A percentile compares a stretch with the other conserved stretches of the same genome.
These are phyloP conservation scores for Strigamia crassipes DNA, from an alignment of 2,888 invertebrate genomes.

Conservation along the genomic window DNA sequence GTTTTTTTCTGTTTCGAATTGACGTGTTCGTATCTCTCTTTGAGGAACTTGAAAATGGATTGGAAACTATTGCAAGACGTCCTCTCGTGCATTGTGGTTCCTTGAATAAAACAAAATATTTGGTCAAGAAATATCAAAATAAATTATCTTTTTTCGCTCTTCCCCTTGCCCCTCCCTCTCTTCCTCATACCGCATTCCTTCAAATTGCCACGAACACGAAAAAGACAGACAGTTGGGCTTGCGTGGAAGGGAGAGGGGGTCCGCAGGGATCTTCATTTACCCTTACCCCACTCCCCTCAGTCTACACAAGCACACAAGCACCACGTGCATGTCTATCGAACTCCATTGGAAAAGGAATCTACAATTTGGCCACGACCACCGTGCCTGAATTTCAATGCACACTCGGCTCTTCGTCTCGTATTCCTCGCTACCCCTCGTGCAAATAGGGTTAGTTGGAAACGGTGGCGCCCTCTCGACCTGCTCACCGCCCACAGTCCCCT, in stretches of 20 bases:
- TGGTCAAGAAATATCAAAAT: background rate
- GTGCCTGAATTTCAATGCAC: slow-evolving; percentile 43
- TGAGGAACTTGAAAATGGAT: slow-evolving; percentile 70
- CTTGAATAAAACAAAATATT: slow-evolving; percentile 21
- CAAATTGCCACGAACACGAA: background rate
- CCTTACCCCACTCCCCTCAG: background rate
- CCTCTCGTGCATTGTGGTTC: slow-evolving; percentile 68
- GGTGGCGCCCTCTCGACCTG: slow-evolving; percentile 44
- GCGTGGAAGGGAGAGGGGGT: slow-evolving; percentile 16
- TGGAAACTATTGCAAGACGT: slow-evolving; percentile 70
- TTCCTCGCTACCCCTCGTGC: slow-evolving; percentile 33
- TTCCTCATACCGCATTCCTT: background rate
- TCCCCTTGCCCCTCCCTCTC: background rate
- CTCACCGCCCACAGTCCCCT: background rate
- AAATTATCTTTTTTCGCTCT: background rate
- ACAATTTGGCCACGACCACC: slow-evolving; percentile 41
- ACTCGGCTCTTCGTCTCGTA: slow-evolving; percentile 20
- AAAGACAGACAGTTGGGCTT: background rate
- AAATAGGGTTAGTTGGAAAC: slow-evolving; percentile 46
- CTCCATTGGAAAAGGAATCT: slow-evolving; percentile 47
- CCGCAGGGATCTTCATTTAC: background rate
- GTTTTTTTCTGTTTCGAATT: background rate
- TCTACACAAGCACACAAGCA: background rate
- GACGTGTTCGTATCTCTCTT: slow-evolving; percentile 53
- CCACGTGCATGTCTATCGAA: slow-evolving; percentile 38